These are phyloP conservation scores for Lethrus apterus DNA, from an alignment of 1,140 invertebrate genomes.

Conservation along the genomic window DNA sequence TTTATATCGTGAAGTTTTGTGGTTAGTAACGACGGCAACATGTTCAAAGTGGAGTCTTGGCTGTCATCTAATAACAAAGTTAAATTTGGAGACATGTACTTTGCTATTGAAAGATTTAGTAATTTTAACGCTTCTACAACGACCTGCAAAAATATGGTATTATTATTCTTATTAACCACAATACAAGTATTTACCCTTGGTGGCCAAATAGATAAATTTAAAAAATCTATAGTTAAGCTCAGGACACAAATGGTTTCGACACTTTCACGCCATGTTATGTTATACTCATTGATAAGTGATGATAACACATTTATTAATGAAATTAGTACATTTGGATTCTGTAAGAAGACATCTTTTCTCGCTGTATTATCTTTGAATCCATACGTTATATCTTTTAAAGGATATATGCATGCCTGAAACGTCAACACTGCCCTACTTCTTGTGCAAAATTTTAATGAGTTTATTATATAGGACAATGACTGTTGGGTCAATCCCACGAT, in stretches of 20 bases:
- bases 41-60: conserved; percentile 53
- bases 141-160: conserved; percentile 45
- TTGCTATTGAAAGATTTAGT: conserved; percentile 58
- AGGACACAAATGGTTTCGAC: conserved; percentile 56
- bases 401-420: conserved; percentile 61
- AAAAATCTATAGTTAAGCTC: conserved; percentile 37
- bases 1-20: conserved; percentile 60
- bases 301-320: conserved; percentile 55
- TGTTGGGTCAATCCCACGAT: conserved; percentile 57
- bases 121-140: conserved; percentile 60
- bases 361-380: conserved; percentile 19
- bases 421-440: conserved; percentile 60
- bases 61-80: conserved; percentile 58
- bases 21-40: conserved; percentile 57
- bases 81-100: conserved; percentile 67
- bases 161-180: neutral
- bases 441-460: conserved; percentile 41
- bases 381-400: conserved; percentile 50
- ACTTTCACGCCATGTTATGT: conserved; percentile 66
- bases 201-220: conserved; percentile 40
- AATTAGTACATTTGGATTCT: conserved; percentile 40
- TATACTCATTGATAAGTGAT: conserved; percentile 56
- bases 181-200: conserved; percentile 29
- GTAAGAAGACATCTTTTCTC: neutral
- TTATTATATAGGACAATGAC: conserved; percentile 47